phyloP scores from a whole-genome alignment of 2,797 vertebrate genomes.

The Semaprochilodus insignis region DNA sequence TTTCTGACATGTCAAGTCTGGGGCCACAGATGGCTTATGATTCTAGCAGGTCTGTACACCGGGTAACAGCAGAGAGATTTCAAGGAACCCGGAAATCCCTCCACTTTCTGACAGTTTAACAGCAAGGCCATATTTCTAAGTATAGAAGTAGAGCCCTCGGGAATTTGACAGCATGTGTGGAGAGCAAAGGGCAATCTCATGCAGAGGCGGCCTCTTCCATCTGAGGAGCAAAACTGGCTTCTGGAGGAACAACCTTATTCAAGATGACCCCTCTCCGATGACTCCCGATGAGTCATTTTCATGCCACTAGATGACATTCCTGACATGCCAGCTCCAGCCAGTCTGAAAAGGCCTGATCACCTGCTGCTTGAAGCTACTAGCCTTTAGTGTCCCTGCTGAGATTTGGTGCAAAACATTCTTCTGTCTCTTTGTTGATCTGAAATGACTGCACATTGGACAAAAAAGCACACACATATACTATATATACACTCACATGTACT shows the following conservation, averaged over 20 bases:
- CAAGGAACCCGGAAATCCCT: constrained; percentile 40
- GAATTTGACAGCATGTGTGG: constrained; percentile 33
- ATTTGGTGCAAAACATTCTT: constrained; percentile 29
- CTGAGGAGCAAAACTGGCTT: constrained; percentile 15
- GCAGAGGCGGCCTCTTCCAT: constrained; percentile 9
- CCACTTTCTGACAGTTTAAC: constrained; percentile 44
- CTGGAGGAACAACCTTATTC: constrained; percentile 21
- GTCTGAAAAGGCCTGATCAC: constrained; percentile 29
- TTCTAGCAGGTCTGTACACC: constrained; percentile 20
- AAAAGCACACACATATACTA: too few relatives aligned
- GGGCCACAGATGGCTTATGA: constrained; percentile 24
- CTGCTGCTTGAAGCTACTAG: constrained; percentile 10
- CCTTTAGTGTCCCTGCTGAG: constrained; percentile 23
- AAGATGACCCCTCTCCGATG: constrained; percentile 12
- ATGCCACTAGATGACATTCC: constrained; percentile 47
- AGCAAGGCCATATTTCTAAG: constrained; percentile 24
- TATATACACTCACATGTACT: too few relatives aligned
- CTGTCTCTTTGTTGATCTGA: constrained; percentile 30
- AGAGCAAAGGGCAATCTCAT: constrained; percentile 44
- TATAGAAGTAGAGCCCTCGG: constrained; percentile 11
- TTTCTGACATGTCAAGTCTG: constrained; percentile 55
- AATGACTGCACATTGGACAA: constrained; percentile 8
- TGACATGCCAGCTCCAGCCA: constrained; percentile 29
- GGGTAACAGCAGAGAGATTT: constrained; percentile 44
- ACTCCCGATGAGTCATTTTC: constrained; percentile 38